These are phyloP conservation scores for Pimephales promelas DNA, from an alignment of 2,113 vertebrate genomes.

Conservation along the genomic window DNA sequence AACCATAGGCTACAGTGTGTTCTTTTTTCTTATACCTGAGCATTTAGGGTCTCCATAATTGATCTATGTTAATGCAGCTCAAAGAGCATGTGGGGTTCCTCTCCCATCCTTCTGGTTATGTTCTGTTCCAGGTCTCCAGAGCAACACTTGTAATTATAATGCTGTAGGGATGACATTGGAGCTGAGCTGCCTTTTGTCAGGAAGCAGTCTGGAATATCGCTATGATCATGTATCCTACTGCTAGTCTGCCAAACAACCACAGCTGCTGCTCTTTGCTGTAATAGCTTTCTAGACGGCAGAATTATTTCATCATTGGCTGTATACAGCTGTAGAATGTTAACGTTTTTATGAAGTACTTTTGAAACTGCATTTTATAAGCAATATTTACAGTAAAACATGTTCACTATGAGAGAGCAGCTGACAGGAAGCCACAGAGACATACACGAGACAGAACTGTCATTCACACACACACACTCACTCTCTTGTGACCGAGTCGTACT, in stretches of 20 bases:
- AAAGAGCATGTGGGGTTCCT: not conserved
- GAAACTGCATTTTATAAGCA: not conserved
- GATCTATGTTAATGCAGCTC: conserved; percentile 39
- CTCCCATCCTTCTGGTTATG: conserved; percentile 5
- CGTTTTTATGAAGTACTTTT: not conserved
- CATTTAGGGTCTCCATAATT: conserved; percentile 29
- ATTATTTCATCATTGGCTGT: not conserved
- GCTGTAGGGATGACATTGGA: not conserved
- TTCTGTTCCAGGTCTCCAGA: conserved; percentile 1
- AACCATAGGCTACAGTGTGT: not conserved
- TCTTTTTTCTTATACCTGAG: not conserved
- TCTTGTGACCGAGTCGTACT: conserved; percentile 27
- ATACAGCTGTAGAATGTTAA: not conserved
- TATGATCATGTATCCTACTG: not conserved
- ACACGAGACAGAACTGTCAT: conserved; percentile 11
- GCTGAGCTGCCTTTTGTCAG: conserved; percentile 6
- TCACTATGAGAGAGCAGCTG: conserved; percentile 57
- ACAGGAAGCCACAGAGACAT: conserved; percentile 59
- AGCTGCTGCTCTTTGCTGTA: conserved; percentile 32
- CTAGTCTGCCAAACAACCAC: conserved; percentile 19
- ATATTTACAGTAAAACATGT: conserved; percentile 4
- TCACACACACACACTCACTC: conserved; percentile 48
- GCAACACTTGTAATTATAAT: conserved; percentile 30
- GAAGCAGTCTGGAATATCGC: not conserved
- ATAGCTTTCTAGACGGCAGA: not conserved